These are phyloP conservation scores for Diadegma fenestrale DNA, from an alignment of 2,888 invertebrate genomes.

Conservation along the genomic window DNA sequence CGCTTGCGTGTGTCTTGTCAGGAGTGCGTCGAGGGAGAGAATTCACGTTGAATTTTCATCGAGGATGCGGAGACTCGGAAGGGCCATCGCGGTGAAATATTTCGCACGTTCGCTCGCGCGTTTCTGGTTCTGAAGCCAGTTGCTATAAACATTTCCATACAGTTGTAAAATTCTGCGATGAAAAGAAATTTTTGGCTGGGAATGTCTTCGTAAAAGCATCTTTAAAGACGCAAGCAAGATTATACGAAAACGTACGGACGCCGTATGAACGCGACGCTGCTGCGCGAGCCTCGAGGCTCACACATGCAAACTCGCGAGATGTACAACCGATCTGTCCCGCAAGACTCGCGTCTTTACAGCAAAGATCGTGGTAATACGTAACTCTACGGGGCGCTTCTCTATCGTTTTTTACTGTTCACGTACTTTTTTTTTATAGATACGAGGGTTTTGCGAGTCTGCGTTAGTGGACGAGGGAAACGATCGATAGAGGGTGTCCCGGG, in stretches of 20 bases:
- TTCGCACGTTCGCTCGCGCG: neutral
- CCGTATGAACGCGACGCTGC: no score
- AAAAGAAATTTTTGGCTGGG: neutral
- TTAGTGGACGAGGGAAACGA: neutral
- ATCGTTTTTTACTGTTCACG: constrained; percentile 21
- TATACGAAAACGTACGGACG: neutral
- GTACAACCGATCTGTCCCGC: constrained; percentile 51
- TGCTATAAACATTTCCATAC: neutral
- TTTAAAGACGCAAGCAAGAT: neutral
- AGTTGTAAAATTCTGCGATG: neutral
- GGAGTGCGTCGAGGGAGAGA: constrained; percentile 10
- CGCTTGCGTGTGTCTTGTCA: constrained; percentile 33
- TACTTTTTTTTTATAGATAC: neutral
- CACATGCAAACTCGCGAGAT: constrained; percentile 49
- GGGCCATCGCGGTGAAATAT: neutral
- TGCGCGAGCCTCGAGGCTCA: neutral
- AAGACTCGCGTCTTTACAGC: constrained; percentile 44
- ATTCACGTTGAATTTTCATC: constrained; percentile 10
- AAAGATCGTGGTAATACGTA: constrained; percentile 54
- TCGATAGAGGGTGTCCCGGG: neutral
- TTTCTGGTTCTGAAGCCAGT: neutral
- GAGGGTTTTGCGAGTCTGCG: neutral
- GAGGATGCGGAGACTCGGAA: neutral
- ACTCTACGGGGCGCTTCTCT: constrained; percentile 54
- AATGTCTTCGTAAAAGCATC: neutral